Percentiles rank a stretch among this genome's conserved stretches.
Conservation (phyloP, 92 coral and sea anemone genomes). For the Galaxea fascicularis region DNA sequence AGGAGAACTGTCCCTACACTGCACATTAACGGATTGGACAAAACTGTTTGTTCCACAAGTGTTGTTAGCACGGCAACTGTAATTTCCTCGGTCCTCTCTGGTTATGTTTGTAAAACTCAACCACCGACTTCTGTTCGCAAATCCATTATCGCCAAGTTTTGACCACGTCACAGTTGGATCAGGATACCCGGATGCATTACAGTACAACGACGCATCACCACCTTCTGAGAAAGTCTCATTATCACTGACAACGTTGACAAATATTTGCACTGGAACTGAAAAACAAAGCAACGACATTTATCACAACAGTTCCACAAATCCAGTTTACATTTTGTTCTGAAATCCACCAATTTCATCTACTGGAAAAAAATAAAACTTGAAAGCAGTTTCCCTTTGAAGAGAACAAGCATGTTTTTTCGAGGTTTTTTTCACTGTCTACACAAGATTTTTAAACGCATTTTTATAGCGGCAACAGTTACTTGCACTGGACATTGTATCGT, state of each 20-base stretch:
- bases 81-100: not conserved
- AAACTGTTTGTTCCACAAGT: not conserved
- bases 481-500: no score
- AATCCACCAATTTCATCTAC: no score
- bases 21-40: not conserved
- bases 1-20: not conserved
- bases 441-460: no score
- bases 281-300: not conserved
- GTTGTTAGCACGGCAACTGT: not conserved
- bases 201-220: not conserved
- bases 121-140: not conserved
- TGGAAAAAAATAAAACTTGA: not conserved
- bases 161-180: not conserved
- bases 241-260: not conserved
- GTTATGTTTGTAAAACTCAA: not conserved
- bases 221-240: not conserved
- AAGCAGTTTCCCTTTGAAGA: not conserved
- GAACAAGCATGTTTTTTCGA: no score
- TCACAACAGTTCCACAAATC: not conserved
- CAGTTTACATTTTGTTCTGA: no score
- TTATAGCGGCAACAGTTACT: no score
- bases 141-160: not conserved
- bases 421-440: not conserved
- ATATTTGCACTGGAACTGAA: not conserved
- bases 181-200: constrained; percentile 1